These are phyloP conservation scores for cattle (Bos taurus) DNA, from an alignment of 2,113 vertebrate species.

Conservation along the genomic window DNA sequence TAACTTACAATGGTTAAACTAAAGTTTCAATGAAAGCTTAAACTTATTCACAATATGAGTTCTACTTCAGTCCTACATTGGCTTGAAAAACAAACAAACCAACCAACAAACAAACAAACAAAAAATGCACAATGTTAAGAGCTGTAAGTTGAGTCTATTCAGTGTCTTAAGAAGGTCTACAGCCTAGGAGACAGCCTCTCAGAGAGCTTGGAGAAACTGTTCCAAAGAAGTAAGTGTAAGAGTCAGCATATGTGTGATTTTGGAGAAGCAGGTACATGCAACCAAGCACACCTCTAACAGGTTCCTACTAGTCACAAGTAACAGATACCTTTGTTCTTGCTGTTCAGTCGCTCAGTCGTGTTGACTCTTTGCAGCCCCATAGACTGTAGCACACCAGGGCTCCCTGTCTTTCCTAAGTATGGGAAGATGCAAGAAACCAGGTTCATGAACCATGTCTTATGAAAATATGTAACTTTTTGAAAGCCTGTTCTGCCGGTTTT, in stretches of 20 bases:
- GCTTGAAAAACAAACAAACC: too few species aligned
- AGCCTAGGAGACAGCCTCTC: not conserved
- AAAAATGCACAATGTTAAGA: not conserved
- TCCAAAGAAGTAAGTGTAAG: not conserved
- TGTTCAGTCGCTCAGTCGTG: accelerated
- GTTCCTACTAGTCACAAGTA: not conserved
- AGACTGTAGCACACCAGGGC: not conserved
- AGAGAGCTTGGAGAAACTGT: not conserved
- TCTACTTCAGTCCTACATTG: too few species aligned
- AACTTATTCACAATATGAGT: not conserved
- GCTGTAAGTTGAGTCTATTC: not conserved
- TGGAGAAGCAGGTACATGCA: not conserved
- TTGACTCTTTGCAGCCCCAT: not conserved
- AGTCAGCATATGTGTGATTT: not conserved
- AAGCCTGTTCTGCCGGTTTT: not conserved
- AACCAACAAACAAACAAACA: not conserved
- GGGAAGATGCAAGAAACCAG: not conserved
- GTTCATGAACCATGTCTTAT: not conserved
- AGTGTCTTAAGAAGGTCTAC: not conserved
- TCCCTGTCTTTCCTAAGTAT: not conserved
- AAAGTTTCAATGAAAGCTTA: not conserved
- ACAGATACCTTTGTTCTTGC: not conserved
- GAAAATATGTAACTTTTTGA: not conserved
- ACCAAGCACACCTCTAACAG: not conserved
- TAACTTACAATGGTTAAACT: not conserved